Evolutionary conservation across 2,797 vertebrate genomes (phyloP).

Genomic region (Characodon lateralis): DNA sequence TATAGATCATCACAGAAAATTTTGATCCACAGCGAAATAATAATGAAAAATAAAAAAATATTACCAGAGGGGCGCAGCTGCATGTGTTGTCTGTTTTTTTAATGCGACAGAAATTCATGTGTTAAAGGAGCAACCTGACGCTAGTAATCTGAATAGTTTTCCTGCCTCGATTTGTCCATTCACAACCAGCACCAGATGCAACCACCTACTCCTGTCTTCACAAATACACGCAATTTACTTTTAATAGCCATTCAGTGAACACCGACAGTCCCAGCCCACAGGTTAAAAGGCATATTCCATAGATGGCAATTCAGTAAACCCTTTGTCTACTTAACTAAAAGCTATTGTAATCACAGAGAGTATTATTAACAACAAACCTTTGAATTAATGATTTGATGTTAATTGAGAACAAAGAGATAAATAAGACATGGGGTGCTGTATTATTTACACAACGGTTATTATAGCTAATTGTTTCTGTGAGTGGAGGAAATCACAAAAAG

Average conservation of each 20-base stretch:
- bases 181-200: constrained; percentile 51
- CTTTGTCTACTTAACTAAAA: constrained; percentile 61
- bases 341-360: constrained; percentile 71
- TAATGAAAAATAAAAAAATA: constrained; percentile 24
- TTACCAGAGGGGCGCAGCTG: constrained; percentile 54
- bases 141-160: constrained; percentile 66
- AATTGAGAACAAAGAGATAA: constrained; percentile 78
- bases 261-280: constrained; percentile 37
- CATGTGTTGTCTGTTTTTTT: constrained; percentile 58
- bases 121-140: constrained; percentile 3
- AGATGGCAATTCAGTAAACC: constrained; percentile 65
- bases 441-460: constrained; percentile 68
- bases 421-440: constrained; percentile 56
- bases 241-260: constrained; percentile 42
- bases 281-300: constrained; percentile 49
- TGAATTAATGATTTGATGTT: constrained; percentile 74
- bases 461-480: constrained; percentile 65
- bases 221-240: constrained; percentile 48
- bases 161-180: constrained; percentile 55
- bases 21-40: neutral
- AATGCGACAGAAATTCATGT: constrained; percentile 4
- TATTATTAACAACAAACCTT: constrained; percentile 65
- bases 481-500: constrained; percentile 48
- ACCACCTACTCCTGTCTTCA: constrained; percentile 43
- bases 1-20: constrained; percentile 9